A percentile compares a stretch with the other conserved stretches of the same genome.
These are phyloP conservation scores for Microctonus brassicae DNA, from an alignment of 2,888 invertebrate genomes.

Conservation along the genomic window DNA sequence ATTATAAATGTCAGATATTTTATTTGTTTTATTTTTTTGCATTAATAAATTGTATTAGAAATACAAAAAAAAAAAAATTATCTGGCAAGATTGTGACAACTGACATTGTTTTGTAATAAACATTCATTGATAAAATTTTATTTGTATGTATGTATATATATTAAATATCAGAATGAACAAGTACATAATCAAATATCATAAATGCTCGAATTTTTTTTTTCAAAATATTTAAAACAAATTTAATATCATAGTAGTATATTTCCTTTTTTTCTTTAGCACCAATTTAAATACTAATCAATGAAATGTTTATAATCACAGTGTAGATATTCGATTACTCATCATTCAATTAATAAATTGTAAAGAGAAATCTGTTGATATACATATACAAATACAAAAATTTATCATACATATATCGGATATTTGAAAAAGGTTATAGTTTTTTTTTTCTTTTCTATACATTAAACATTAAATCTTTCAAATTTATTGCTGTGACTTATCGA, in stretches of 20 bases:
- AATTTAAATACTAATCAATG: neutral
- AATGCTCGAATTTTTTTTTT: neutral
- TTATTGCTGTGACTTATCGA: conserved; percentile 3
- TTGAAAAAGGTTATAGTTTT: neutral
- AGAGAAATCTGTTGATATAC: neutral
- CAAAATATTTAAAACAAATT: neutral
- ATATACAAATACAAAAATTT: conserved; percentile 12
- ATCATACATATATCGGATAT: neutral
- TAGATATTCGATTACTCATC: neutral
- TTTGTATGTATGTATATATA: neutral
- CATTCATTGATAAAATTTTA: neutral
- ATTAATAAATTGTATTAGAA: neutral
- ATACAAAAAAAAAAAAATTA: neutral
- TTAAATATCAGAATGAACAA: neutral
- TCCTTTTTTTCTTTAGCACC: neutral
- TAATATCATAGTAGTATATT: no score
- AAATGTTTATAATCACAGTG: conserved; percentile 4
- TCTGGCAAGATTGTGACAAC: neutral
- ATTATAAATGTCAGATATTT: no score
- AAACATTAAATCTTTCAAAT: neutral
- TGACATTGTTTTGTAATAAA: neutral
- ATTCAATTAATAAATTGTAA: neutral
- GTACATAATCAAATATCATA: neutral
- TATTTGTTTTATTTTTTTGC: neutral
- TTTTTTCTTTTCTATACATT: neutral